Evolutionary conservation across 2,113 vertebrate genomes (phyloP), one percentile per base, ranked within the genome.

Genomic region (Grammomys dolichurus): DNA sequence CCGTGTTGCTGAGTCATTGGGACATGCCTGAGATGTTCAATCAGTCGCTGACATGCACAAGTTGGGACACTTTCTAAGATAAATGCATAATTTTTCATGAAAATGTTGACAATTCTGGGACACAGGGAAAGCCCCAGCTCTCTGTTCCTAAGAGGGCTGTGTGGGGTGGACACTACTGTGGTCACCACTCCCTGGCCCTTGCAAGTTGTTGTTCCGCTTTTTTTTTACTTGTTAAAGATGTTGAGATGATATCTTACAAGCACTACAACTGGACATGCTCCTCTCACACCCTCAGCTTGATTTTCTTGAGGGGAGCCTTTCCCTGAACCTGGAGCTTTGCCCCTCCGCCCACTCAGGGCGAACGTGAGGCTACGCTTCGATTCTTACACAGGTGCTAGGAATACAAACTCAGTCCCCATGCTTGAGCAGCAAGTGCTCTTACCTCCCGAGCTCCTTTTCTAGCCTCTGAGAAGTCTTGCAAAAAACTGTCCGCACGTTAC

Each of bases 111-210:
- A 51, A 31, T 63, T 51, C 31, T 51, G 65, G 58, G n/a, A 51
- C 1, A 36, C 0, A 0, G 10, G 2, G n/a, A 22, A 40, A 51
- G 46, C 19, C 8, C 12, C 17, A 1, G 7, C 26, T 0, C 1
- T 65, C 3, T 51, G 19, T 56, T 54, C 22, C 22, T 24, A 51
- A 33, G 33, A 48, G 20, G 36, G 9, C 2, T 3, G 4, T 2
- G 17, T 16, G 36, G 69, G 70, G 26, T 12, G 19, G 5, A 0
- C 3, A 5, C 54, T 33, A 2, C 9, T 0, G n/a, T 43, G 24
- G 36, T 65, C 16, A 3, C 36, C 0, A 19, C 0, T 54, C 81
- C 48, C 24, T 28, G 12, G 28, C 14, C 12, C 31, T 24, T 36
- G 2, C 14, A 7, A 31, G 13, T 5, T 86, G 10, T 67, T 65